These are phyloP conservation scores for Dendrocopos noguchii DNA, from an alignment of 2,113 vertebrate genomes.

Conservation along the genomic window DNA sequence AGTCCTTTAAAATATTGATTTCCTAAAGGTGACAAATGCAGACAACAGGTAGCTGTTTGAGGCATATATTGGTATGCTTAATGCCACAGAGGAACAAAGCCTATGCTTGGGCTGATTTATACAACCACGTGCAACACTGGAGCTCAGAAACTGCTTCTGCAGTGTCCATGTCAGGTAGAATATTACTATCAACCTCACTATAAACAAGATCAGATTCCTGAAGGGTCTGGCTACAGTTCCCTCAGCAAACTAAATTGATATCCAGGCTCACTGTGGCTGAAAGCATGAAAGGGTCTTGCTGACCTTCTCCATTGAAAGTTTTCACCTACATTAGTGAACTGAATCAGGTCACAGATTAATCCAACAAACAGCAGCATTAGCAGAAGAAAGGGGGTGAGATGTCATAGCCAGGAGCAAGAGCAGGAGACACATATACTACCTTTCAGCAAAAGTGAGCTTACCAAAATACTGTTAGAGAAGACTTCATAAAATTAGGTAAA, in stretches of 20 bases:
- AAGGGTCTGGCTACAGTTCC: neutral
- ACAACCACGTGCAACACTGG: neutral
- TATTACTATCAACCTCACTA: neutral
- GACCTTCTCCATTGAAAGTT: neutral
- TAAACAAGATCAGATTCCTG: neutral
- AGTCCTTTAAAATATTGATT: neutral
- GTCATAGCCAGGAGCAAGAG: neutral
- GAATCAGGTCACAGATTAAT: neutral
- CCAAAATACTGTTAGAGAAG: neutral
- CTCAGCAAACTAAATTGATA: neutral
- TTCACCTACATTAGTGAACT: neutral
- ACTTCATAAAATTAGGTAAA: neutral
- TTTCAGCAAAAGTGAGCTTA: neutral
- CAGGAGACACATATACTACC: neutral
- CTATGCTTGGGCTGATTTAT: neutral
- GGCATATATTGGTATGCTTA: neutral
- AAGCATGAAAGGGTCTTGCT: neutral
- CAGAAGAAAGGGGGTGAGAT: neutral
- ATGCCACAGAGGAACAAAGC: neutral
- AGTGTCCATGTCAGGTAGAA: neutral
- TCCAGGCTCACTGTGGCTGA: neutral
- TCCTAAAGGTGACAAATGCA: neutral
- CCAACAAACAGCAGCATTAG: neutral
- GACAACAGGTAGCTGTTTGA: slow-evolving; percentile 1
- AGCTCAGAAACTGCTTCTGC: neutral